Base-by-base conservation (phyloP, 2,888 invertebrate genomes). In the Saturnia pavonia region DNA sequence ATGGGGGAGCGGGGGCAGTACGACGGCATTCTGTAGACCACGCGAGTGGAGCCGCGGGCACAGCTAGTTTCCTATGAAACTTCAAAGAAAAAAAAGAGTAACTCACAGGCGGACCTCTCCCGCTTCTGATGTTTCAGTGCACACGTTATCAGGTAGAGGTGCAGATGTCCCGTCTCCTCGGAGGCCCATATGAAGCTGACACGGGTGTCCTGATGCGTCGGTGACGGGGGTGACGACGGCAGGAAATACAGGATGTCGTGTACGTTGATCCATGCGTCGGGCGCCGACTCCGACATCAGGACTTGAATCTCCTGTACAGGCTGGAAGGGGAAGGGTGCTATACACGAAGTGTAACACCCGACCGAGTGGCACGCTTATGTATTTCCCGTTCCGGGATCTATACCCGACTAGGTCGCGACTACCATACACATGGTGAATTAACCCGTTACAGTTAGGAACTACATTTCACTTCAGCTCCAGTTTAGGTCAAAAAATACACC, bases 191-290 rank as follows among this genome's bases (percentile, higher is more conserved):
- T 95, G 88, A 99, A 98, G 74, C 94, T 94, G 22, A 96, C 87
- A 67, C 91, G 86, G 8, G 84, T 82, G 0, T 85, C 87, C 66
- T 85, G 86, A 60, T 70, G 71, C 2, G 71, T 57, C 40, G 71
- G 60, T 4, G 57, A 67, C 25, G n/a, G n/a, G n/a, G 48, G 69
- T 0, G 63, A 43, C 0, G 95, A 91, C 11, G 97, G 96, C 74
- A 98, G 93, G 89, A 99, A 98, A 87, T 98, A 95, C 0, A 99
- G 91, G 73, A 98, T 95, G 86, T 99, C 98, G 87, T 99, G 98
- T 1, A 99, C 97, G 90, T 99, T 99, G 73, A 99, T 96, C 99
- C 99, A 99, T n/a, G 97, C 95, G 72, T 96, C 95, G 0, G 97
- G 96, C 48, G 95, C 90, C 0, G 84, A 74, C 72, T 94, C 94